Evolutionary conservation across 2,888 invertebrate species (phyloP).

Genomic region (Nowickia ferox): DNA sequence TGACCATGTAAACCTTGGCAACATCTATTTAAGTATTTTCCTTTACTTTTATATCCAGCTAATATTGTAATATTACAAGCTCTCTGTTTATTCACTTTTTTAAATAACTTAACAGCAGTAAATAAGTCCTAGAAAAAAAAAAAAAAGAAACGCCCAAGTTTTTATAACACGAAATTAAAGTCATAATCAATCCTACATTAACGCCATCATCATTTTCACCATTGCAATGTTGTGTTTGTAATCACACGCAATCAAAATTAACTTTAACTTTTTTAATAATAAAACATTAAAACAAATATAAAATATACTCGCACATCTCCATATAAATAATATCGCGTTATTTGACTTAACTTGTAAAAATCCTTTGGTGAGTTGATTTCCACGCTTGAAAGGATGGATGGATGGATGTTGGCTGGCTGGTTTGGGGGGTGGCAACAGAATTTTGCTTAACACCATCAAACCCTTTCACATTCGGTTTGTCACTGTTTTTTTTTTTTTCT

Average conservation of each 20-base stretch:
- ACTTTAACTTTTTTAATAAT: slow-evolving; percentile 79
- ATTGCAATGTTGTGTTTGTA: slow-evolving; percentile 64
- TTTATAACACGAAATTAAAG: slow-evolving; percentile 48
- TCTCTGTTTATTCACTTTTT: slow-evolving; percentile 39
- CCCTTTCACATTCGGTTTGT: slow-evolving; percentile 50
- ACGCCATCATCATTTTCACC: slow-evolving; percentile 35
- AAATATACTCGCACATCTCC: slow-evolving; percentile 30
- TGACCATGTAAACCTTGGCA: slow-evolving; percentile 49
- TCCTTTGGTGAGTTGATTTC: slow-evolving; percentile 41
- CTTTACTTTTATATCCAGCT: slow-evolving; percentile 8
- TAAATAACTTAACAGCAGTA: slow-evolving; percentile 26
- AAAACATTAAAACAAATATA: slow-evolving; percentile 74
- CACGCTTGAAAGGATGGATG: slow-evolving; percentile 24
- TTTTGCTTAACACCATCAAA: slow-evolving; percentile 36
- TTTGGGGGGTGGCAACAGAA: slow-evolving; percentile 34
- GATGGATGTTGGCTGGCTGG: slow-evolving; percentile 12
- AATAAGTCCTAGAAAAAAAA: slow-evolving; percentile 45
- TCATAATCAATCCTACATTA: slow-evolving; percentile 55
- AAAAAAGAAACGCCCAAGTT: slow-evolving; percentile 28
- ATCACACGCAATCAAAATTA: slow-evolving; percentile 83
- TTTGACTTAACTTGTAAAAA: slow-evolving; percentile 42
- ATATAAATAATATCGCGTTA: slow-evolving; percentile 46
- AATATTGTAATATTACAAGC: slow-evolving; percentile 49
- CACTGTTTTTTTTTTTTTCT: slow-evolving; percentile 13
- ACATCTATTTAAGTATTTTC: slow-evolving; percentile 57